Base-by-base conservation (phyloP, 2,797 vertebrate genomes). In the Oophaga sylvatica region DNA sequence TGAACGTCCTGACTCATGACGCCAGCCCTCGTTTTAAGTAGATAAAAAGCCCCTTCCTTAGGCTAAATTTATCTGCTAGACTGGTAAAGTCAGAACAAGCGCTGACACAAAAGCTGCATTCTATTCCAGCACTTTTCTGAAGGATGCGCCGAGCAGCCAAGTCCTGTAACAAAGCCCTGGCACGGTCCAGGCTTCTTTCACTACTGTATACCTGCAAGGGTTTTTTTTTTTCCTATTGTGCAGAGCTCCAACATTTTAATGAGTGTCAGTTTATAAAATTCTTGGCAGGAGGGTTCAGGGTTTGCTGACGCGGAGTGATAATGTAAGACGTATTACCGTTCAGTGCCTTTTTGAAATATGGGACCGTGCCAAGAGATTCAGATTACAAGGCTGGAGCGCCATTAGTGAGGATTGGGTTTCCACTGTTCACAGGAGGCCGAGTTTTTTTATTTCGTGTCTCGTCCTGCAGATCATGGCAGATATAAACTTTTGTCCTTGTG, bases 311-410 rank as follows among this genome's bases (percentile, higher is more conserved):
- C 31, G 48, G n/a, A 77, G 78, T 19, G 77, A 84, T 88, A 80
- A 88, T 81, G 78, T 85, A 85, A 86, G 80, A 81, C 76, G 79
- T 73, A 85, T 89, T 89, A 85, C 45, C 59, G 45, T 85, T 81
- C 87, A 81, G 67, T 45, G 59, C 68, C 56, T 79, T 71, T 41
- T 48, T 65, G 59, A 65, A 73, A 62, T 59, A 22, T 73, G 83
- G 68, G 77, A 45, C 57, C 13, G 59, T 76, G 87, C 87, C 87
- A 81, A n/a, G 83, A 89, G 83, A 48, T 78, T 85, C 60, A 5
- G 48, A 16, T 89, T 89, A 77, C 83, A 86, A 22, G 60, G 45
- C 57, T 26, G 83, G n/a, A 31, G 79, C 79, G 59, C 83, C 79
- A 86, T 89, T 82, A 62, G 78, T 48, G 65, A 16, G 71, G 77